Evolutionary conservation across 92 coral and sea anemone species (phyloP), one percentile per base, ranked within the genome.

Genomic region (Epizoanthus fatuus): DNA sequence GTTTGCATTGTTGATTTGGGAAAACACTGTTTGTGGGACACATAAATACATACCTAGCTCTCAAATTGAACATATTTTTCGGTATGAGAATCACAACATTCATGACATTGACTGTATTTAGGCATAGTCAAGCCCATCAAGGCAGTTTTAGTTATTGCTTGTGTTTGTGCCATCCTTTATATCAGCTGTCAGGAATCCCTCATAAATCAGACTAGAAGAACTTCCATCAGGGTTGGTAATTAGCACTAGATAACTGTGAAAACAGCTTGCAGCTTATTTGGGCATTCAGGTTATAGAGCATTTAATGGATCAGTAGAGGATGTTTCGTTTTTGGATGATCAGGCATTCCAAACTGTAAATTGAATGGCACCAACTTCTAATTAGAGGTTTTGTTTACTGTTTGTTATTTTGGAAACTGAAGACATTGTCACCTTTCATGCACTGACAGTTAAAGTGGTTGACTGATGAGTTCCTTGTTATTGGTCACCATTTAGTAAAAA

Each of bases 91-190:
- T 77, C 12, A 60, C 19, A 60, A 59, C 69, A 77, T 77, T 77
- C 12, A 60, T n/a, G 39, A 59, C 69, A 77, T 77, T 77, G 42
- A n/a, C 52, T 58, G 19, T 77, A 77, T 42, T 39, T 59, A 62
- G 68, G 35, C 53, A 64, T 72, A 52, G 5, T 42, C 49, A 66
- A 66, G 58, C 25, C 63, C 45, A 40, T 59, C 45, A 40, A 58
- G 49, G 38, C 37, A 77, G 19, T 20, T 20, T 42, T 77, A 58
- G 39, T 77, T 77, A 19, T 75, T 71, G 13, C 39, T 76, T 15
- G 45, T 35, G 40, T 76, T 76, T 76, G 55, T 76, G 52, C 38
- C 35, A 58, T 54, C 69, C 29, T 63, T 19, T 53, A 38, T 56
- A 56, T 53, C n/a, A 59, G 14, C 57, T 20, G 64, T 77, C 69